Percentiles rank a stretch among this genome's conserved stretches.
These are phyloP conservation scores for Percopsis omiscomaycus DNA, from an alignment of 2,797 vertebrate genomes.

Conservation along the genomic window DNA sequence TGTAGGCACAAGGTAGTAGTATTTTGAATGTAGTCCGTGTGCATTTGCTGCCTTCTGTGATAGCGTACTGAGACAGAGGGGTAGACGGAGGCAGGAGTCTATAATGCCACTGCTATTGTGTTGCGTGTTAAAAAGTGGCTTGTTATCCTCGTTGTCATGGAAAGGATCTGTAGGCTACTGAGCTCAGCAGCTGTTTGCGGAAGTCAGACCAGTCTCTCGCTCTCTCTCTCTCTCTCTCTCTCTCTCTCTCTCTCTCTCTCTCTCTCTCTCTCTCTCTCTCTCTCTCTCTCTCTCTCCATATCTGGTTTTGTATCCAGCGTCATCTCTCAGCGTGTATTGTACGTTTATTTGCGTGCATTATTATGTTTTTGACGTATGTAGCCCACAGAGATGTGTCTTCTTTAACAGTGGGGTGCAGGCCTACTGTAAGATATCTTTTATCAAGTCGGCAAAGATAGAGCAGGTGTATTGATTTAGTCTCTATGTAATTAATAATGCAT, in stretches of 20 bases:
- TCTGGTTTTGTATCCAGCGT: background rate
- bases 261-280: constrained; percentile 2
- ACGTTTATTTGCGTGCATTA: too few species aligned
- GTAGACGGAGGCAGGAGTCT: background rate
- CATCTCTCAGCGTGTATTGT: too few species aligned
- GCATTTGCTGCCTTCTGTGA: constrained; percentile 2
- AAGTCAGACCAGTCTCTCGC: constrained; percentile 38
- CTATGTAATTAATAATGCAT: too few species aligned
- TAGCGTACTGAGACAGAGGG: background rate
- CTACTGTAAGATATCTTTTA: constrained; percentile 31
- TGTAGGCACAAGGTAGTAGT: constrained; percentile 13
- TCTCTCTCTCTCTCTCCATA: background rate
- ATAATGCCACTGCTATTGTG: constrained; percentile 11
- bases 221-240: background rate
- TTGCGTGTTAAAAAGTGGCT: constrained; percentile 34
- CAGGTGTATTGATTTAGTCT: constrained; percentile 42
- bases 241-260: background rate
- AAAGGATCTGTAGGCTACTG: background rate
- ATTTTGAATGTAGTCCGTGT: constrained; percentile 14
- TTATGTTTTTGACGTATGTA: background rate
- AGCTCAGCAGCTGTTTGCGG: constrained; percentile 54
- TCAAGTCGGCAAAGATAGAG: constrained; percentile 23
- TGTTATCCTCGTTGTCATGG: constrained; percentile 30
- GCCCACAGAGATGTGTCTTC: background rate
- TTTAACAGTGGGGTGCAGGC: constrained; percentile 3